These are phyloP conservation scores for Phyto melanocephala DNA, from an alignment of 2,888 invertebrate genomes.

Conservation along the genomic window DNA sequence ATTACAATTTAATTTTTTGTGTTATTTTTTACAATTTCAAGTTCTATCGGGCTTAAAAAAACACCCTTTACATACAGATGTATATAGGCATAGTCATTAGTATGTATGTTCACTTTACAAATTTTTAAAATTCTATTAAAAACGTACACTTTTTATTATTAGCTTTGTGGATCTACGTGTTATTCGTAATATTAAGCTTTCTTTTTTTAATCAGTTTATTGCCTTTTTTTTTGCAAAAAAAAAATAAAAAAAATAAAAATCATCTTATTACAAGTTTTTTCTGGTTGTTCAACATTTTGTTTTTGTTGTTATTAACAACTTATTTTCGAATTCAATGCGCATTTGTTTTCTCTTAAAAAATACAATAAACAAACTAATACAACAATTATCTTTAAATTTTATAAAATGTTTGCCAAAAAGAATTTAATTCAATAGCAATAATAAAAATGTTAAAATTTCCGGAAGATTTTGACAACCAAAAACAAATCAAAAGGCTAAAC, in stretches of 20 bases:
- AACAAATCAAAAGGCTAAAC: not conserved
- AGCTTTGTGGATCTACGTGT: not conserved
- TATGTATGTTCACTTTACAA: too few relatives aligned
- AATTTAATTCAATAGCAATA: slow-evolving; percentile 15
- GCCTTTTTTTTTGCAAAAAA: slow-evolving; percentile 5
- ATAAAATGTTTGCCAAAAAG: slow-evolving; percentile 47
- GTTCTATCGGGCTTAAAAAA: too few relatives aligned
- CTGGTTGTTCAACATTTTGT: slow-evolving; percentile 22
- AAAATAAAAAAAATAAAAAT: not conserved
- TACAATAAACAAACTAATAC: slow-evolving; percentile 26
- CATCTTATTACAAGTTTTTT: slow-evolving; percentile 39
- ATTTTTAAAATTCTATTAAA: too few relatives aligned
- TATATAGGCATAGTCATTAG: too few relatives aligned
- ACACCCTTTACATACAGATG: too few relatives aligned
- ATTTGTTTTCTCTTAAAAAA: slow-evolving; percentile 42
- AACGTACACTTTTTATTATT: not conserved
- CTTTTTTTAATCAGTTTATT: slow-evolving; percentile 17
- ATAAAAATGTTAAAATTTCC: slow-evolving; percentile 18
- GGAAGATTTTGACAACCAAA: slow-evolving; percentile 5
- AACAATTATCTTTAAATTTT: slow-evolving; percentile 41
- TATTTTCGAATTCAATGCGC: slow-evolving; percentile 41
- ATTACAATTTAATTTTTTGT: too few relatives aligned
- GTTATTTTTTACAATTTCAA: too few relatives aligned
- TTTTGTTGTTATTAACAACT: not conserved
- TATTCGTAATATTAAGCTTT: slow-evolving; percentile 5